Percentiles rank a stretch among this genome's conserved stretches.
Evolutionary conservation across 2,888 invertebrate genomes (phyloP).

Genomic region (Athripsodes cinereus): DNA sequence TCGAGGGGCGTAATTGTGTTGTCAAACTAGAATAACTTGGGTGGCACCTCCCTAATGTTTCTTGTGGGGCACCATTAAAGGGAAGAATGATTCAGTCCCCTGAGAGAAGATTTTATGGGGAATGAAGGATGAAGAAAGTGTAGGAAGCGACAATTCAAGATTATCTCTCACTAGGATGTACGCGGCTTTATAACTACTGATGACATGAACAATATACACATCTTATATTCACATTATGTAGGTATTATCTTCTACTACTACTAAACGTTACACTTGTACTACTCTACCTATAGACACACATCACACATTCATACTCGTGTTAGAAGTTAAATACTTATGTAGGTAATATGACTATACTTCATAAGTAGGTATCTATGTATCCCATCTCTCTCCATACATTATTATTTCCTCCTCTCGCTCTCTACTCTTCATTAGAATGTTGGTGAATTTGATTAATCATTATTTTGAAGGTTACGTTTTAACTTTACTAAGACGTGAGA

Average conservation of each 20-base stretch:
- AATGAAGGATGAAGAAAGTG: constrained; percentile 1
- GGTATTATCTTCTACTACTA: background rate
- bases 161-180: background rate
- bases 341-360: too few species aligned
- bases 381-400: background rate
- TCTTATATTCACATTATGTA: background rate
- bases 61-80: constrained; percentile 8
- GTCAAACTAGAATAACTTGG: constrained; percentile 11
- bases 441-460: background rate
- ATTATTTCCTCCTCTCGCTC: background rate
- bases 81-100: constrained; percentile 1
- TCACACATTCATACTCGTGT: background rate
- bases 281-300: background rate
- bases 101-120: background rate
- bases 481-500: too few species aligned
- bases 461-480: background rate
- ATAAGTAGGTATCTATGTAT: background rate
- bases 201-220: background rate
- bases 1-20: constrained; percentile 15
- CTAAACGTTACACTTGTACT: background rate
- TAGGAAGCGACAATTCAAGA: constrained; percentile 1
- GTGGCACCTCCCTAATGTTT: constrained; percentile 9
- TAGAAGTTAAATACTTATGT: too few species aligned
- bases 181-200: background rate
- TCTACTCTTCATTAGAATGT: too few species aligned